Evolutionary conservation across 2,113 vertebrate genomes (phyloP), one percentile per base, ranked within the genome.

Genomic region (Amphilophus citrinellus): DNA sequence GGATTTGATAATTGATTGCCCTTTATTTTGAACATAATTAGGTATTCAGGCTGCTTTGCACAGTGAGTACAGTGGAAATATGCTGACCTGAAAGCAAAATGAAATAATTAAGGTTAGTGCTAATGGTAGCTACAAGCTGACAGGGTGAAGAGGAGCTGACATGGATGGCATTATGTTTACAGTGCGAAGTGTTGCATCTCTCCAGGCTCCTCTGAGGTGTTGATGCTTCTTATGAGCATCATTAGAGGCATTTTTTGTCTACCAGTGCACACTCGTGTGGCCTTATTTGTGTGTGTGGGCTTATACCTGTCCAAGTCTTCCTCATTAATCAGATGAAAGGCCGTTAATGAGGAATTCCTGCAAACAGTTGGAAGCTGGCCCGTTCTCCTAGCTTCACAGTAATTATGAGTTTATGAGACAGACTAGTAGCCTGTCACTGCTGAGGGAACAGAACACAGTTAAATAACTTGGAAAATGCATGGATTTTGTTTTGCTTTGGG

Each of bases 1-100:
- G 87, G 58, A 87, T 78, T 71, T 84, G 50, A 83, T 85, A 77
- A 90, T 87, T 82, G 87, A 92, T 88, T 76, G 75, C 0, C 63
- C 63, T 88, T 87, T 73, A 87, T 87, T 62, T 32, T 50, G 27
- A 83, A n/a, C 79, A 14, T 76, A 76, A 88, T 93, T 77, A 83
- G 80, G 83, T 78, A 90, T 88, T 91, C 90, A 27, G 44, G 68
- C 61, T 18, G 6, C 57, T 62, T 61, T 42, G 57, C 10, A 53
- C 18, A 2, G 32, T 61, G 39, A 79, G 79, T 22, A 61, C 39
- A 50, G 76, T 39, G 27, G 32, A 80, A 61, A 1, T 39, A 39
- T 20, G 47, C 58, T 60, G 44, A 65, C 65, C 44, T 22, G 6
- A 35, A 71, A 78, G 76, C 60, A 60, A 35, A 75, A 60, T 61